A percentile compares a stretch with the other conserved stretches of the same genome.
These are phyloP conservation scores for Corythornis vintsioides DNA, from an alignment of 2,113 vertebrate species.

Conservation along the genomic window DNA sequence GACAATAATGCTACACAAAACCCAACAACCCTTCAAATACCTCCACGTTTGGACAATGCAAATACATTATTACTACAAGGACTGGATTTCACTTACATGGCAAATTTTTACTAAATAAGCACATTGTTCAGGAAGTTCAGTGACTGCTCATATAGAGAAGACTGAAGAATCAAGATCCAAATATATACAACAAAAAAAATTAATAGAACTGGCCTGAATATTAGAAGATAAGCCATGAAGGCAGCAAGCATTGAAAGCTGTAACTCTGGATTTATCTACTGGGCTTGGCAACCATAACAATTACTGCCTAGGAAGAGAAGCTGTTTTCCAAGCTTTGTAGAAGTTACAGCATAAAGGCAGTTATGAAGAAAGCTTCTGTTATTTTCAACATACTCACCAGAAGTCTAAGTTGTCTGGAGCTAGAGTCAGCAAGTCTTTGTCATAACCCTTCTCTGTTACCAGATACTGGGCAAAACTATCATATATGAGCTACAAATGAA, in stretches of 20 bases:
- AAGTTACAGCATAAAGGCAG: not conserved
- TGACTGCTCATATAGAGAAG: not conserved
- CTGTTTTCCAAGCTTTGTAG: not conserved
- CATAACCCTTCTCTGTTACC: slow-evolving; percentile 89
- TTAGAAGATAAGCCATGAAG: not conserved
- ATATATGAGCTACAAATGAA: slow-evolving; percentile 88
- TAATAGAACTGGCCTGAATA: too few species aligned
- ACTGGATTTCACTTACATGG: not conserved
- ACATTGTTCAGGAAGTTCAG: not conserved
- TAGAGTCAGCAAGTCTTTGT: slow-evolving; percentile 85
- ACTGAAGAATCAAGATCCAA: not conserved
- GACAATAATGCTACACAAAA: not conserved
- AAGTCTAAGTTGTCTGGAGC: slow-evolving; percentile 90
- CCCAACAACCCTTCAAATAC: not conserved
- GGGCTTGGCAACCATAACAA: not conserved
- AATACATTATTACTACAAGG: not conserved
- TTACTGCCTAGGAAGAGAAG: not conserved
- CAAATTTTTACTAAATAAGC: not conserved
- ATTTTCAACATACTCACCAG: slow-evolving; percentile 81
- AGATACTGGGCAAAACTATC: slow-evolving; percentile 92
- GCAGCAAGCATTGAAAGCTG: not conserved
- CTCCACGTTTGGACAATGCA: not conserved
- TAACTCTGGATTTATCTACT: not conserved
- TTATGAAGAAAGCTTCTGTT: not conserved
- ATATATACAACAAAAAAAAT: not conserved